Percentiles rank a stretch among this genome's conserved stretches.
phyloP scores from a whole-genome alignment of 2,113 vertebrate species.

The Spizaetus ornatus region DNA sequence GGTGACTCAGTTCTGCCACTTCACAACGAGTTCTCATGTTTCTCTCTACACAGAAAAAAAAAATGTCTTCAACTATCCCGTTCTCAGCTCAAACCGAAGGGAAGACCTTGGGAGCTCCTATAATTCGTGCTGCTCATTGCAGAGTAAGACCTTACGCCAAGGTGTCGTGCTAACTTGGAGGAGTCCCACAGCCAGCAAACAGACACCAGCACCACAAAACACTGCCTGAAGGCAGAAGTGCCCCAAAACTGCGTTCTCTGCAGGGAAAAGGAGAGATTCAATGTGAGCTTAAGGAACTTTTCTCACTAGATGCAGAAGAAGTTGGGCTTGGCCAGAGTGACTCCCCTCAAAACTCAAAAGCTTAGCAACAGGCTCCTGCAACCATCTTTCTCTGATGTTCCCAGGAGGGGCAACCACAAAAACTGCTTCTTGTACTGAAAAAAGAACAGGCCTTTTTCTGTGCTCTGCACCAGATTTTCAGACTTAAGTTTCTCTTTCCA shows the following conservation, averaged over 20 bases:
- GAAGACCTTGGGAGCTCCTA: background rate
- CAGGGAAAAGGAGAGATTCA: background rate
- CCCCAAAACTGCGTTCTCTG: background rate
- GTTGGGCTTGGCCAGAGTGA: background rate
- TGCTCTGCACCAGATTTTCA: background rate
- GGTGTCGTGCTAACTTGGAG: rapidly evolving
- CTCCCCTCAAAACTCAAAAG: background rate
- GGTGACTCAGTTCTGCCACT: constrained; percentile 50
- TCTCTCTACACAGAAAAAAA: background rate
- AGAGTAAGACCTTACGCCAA: background rate
- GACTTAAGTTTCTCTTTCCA: background rate
- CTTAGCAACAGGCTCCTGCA: background rate
- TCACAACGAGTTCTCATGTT: constrained; percentile 53
- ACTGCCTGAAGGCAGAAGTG: background rate
- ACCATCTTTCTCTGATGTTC: background rate
- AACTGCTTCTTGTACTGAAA: background rate
- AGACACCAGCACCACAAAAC: background rate
- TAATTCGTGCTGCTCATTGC: rapidly evolving
- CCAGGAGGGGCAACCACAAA: background rate
- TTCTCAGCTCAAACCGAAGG: background rate
- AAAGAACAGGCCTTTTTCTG: background rate
- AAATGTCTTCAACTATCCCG: background rate
- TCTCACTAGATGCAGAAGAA: background rate
- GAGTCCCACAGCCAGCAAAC: background rate
- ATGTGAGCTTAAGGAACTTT: background rate